Percentiles rank a stretch among this genome's conserved stretches.
phyloP scores from a whole-genome alignment of 2,888 invertebrate species.

The Nowickia ferox region DNA sequence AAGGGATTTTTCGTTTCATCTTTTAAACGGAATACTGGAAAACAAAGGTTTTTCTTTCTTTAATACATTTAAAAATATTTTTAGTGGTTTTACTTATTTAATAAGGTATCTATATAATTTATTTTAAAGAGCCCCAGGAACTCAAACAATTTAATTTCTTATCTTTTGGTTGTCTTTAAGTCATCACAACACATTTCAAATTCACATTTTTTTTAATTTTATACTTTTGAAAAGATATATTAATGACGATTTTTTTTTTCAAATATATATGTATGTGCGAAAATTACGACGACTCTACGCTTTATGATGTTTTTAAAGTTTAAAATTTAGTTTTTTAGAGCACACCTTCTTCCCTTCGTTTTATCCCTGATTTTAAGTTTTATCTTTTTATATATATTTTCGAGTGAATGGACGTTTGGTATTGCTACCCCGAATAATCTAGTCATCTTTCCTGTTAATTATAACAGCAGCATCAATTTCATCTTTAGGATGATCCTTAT shows the following conservation, averaged over 20 bases:
- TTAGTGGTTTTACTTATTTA: conserved; percentile 5
- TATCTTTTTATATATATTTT: conserved; percentile 29
- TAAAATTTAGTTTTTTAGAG: conserved; percentile 38
- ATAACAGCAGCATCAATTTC: conserved; percentile 85
- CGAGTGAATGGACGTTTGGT: conserved; percentile 53
- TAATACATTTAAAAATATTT: not conserved
- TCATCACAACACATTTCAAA: conserved; percentile 49
- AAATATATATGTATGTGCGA: conserved; percentile 24
- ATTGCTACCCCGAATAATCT: conserved; percentile 73
- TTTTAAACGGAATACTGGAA: conserved; percentile 32
- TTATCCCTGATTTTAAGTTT: conserved; percentile 66
- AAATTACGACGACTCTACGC: conserved; percentile 28
- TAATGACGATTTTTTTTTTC: conserved; percentile 19
- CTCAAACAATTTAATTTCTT: conserved; percentile 24
- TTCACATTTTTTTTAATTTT: conserved; percentile 13
- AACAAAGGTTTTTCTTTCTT: conserved; percentile 30
- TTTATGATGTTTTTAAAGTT: conserved; percentile 22
- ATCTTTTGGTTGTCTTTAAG: conserved; percentile 19
- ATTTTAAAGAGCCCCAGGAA: conserved; percentile 36
- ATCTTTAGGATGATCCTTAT: conserved; percentile 86
- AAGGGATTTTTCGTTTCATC: conserved; percentile 21
- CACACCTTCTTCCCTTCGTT: conserved; percentile 68
- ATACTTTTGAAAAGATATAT: conserved; percentile 6
- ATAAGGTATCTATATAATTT: conserved; percentile 12
- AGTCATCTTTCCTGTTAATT: conserved; percentile 85